Base-by-base conservation (phyloP, 2,113 vertebrate species). In the Halichoeres trimaculatus region DNA sequence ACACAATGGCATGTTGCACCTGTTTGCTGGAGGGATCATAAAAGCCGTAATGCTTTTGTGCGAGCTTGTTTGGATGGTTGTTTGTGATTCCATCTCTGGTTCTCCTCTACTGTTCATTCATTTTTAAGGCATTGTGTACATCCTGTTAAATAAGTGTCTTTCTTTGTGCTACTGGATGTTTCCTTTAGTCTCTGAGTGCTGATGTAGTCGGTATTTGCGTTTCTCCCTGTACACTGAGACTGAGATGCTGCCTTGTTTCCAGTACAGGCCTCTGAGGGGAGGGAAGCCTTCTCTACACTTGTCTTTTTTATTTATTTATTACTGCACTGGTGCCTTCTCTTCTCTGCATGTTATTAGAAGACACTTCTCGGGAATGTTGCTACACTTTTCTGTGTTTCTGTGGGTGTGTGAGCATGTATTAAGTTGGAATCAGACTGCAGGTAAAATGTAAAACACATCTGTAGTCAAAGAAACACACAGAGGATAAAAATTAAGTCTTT, bases 11-110 rank as follows among this genome's bases (percentile, higher is more conserved):
- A 93, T 92, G 89, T 90, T 92, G 70, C 93, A 94, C 92, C 94
- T 91, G 93, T 88, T 91, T 95, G 93, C 93, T 91, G 92, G 88
- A 85, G 84, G 90, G 59, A 78, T 55, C 69, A 40, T 64, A 74
- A 78, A 83, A 75, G 85, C 85, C 90, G 82, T 89, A 93, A 83
- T 91, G 80, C 89, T 70, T 62, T 54, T 48, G 11, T 53, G 45
- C 4, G 23, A 5, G 22, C 35, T 67, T 52, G 20, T 88, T 74
- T 65, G 40, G 80, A 38, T 59, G 17, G 30, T 45, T 56, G 2
- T 51, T 24, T 62, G 63, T 30, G 24, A 61, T 63, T 63, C 26
- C 8, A 47, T 79, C 3, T 61, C 30, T 62, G 6, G 19, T 19
- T 22, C 24, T 82, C 35, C n/a, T 64, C 22, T 68, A 41, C 68